These are phyloP conservation scores for Tipula lateralis DNA, from an alignment of 2,888 invertebrate species.

Conservation along the genomic window DNA sequence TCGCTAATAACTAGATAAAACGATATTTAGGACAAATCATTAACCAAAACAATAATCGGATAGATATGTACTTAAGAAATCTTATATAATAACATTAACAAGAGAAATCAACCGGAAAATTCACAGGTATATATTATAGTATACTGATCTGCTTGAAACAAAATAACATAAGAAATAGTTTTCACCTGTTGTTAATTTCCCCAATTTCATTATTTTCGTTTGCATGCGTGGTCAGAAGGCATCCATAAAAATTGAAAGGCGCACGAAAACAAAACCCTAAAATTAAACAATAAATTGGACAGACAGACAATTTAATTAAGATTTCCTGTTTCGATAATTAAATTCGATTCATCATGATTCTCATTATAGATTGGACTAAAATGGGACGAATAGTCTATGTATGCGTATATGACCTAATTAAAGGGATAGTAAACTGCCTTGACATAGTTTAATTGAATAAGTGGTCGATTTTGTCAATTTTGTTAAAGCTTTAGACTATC, in stretches of 20 bases:
- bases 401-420: neutral
- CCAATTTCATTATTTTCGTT: neutral
- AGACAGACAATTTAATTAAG: neutral
- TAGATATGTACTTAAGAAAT: neutral
- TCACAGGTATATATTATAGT: neutral
- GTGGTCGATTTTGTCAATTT: no score
- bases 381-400: neutral
- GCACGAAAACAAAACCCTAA: neutral
- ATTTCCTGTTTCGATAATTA: neutral
- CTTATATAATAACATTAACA: neutral
- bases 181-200: neutral
- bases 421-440: neutral
- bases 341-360: neutral
- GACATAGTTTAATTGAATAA: no score
- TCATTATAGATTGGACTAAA: neutral
- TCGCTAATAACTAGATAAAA: neutral
- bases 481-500: no score
- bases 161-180: neutral
- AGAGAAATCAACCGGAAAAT: neutral
- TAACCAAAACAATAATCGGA: neutral
- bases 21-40: neutral
- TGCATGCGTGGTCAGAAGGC: neutral
- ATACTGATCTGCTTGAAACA: neutral
- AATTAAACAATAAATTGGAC: neutral
- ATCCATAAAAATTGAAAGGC: neutral